Percentiles rank a stretch among this genome's conserved stretches.
Evolutionary conservation across 30 jellyfish, hydroid and myxozoan species (phyloP).

Genomic region (Cassiopea andromeda): DNA sequence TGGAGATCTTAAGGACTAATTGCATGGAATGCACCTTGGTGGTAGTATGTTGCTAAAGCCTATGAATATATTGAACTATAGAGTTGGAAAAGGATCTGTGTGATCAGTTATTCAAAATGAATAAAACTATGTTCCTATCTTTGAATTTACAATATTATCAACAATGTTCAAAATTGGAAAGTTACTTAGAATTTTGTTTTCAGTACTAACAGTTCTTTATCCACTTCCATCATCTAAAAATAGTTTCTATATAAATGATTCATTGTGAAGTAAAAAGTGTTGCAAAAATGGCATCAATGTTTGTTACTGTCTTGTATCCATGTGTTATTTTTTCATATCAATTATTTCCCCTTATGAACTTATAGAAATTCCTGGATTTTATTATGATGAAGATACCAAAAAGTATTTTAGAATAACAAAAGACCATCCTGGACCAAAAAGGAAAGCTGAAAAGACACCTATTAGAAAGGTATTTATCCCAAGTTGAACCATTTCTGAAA

Average conservation of each 20-base stretch:
- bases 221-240: not conserved
- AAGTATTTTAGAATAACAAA: slow-evolving; percentile 63
- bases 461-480: not conserved
- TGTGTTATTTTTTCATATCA: not conserved
- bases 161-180: not conserved
- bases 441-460: not conserved
- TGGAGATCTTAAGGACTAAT: too few relatives aligned
- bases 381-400: slow-evolving; percentile 68
- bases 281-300: not conserved
- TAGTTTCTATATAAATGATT: not conserved
- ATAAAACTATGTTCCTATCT: not conserved
- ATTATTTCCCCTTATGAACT: too few relatives aligned
- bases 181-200: not conserved
- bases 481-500: too few relatives aligned
- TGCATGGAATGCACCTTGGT: too few relatives aligned
- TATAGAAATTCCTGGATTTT: slow-evolving; percentile 82
- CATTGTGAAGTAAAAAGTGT: not conserved
- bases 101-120: not conserved
- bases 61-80: too few relatives aligned
- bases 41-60: too few relatives aligned
- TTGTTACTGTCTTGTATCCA: not conserved
- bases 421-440: slow-evolving; percentile 66
- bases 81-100: not conserved
- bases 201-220: not conserved
- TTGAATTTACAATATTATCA: too few relatives aligned